These are phyloP conservation scores for Trachymyrmex septentrionalis DNA, from an alignment of 1,140 invertebrate species.

Conservation along the genomic window DNA sequence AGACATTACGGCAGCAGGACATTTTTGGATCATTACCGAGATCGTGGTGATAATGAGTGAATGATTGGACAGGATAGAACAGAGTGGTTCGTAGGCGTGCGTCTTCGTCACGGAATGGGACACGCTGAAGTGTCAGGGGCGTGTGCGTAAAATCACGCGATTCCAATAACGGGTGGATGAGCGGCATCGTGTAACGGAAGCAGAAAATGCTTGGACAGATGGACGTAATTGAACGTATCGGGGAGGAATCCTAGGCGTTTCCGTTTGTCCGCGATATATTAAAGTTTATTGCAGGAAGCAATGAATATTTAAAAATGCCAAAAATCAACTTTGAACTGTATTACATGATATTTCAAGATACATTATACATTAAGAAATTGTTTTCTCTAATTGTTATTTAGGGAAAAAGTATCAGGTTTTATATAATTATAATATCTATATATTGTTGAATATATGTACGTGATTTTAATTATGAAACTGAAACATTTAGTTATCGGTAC, in stretches of 20 bases:
- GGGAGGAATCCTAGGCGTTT: not conserved
- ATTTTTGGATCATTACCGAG: slow-evolving; percentile 47
- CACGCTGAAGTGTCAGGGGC: slow-evolving; percentile 53
- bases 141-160: slow-evolving; percentile 70
- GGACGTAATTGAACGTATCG: slow-evolving; percentile 61
- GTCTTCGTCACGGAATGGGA: slow-evolving; percentile 60
- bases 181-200: slow-evolving; percentile 51
- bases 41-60: slow-evolving; percentile 31
- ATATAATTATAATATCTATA: not conserved
- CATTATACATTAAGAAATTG: slow-evolving; percentile 9
- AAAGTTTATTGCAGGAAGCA: not conserved
- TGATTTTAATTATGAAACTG: not conserved
- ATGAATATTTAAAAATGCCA: not conserved
- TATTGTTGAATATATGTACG: not conserved
- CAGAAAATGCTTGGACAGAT: slow-evolving; percentile 40
- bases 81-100: slow-evolving; percentile 38
- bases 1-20: slow-evolving; percentile 22
- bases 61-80: slow-evolving; percentile 50
- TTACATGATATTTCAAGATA: not conserved
- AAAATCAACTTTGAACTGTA: not conserved
- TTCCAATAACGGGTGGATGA: slow-evolving; percentile 30
- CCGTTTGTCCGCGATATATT: not conserved
- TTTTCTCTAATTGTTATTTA: not conserved
- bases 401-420: not conserved
- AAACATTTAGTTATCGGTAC: not conserved